Evolutionary conservation across 2,888 invertebrate genomes (phyloP), one percentile per base, ranked within the genome.

Genomic region (Lamproptera curius): DNA sequence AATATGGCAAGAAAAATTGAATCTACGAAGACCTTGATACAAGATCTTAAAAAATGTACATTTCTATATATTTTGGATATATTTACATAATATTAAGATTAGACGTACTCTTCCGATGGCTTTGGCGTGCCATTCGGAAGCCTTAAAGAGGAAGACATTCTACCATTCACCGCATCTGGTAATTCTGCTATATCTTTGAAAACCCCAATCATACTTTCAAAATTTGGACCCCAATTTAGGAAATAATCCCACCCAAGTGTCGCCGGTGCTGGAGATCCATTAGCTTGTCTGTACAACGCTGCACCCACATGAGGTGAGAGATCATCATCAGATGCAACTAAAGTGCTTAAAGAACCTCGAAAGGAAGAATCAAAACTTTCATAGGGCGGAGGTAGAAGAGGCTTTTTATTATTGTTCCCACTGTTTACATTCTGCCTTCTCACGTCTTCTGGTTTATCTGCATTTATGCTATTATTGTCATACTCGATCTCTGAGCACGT

Each of bases 401-500:
- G 93, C 23, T 92, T 91, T 70, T 93, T 90, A 64, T 69, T 78
- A 74, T 65, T 89, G 71, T 73, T 87, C 53, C 78, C 82, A 54
- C 76, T 91, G 52, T 77, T 89, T 13, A 90, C 86, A 60, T 90
- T 91, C 55, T 72, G 81, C 61, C 90, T 88, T 51, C 91, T 84
- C 33, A 91, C 89, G 59, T 90, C 90, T 59, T 91, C 92, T 49
- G 90, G 88, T 68, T 95, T 95, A 67, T 95, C 95, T 11, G 94
- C 95, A 45, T 91, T 93, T 54, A 95, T 86, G 64, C 95, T 95
- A 65, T 95, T 94, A 70, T 97, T 96, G 67, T 97, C 97, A 73
- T 97, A 97, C 77, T 98, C 98, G 70, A 97, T 97, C 87, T 98
- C 98, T 0, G 98, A 98, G 84, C 98, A 98, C 9, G 98, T 98